These are phyloP conservation scores for Phortica okadai DNA, from an alignment of 2,888 invertebrate species.

Conservation along the genomic window DNA sequence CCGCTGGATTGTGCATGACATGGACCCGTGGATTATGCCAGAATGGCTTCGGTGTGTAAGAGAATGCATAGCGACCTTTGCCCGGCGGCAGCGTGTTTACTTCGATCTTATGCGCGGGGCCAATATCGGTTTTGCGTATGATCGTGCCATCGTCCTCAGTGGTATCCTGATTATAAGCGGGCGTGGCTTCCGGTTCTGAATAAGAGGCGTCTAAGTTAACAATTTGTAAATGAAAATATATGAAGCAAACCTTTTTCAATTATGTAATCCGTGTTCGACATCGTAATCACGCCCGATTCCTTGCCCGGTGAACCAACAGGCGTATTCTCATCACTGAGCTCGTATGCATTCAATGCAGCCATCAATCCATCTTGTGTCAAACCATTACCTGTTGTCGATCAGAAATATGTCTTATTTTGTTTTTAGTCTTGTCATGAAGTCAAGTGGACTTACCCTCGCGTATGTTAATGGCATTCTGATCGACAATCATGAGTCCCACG, in stretches of 20 bases:
- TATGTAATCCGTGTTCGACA: constrained; percentile 74
- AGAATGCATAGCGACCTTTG: constrained; percentile 94
- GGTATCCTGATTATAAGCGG: constrained; percentile 51
- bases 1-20: constrained; percentile 83
- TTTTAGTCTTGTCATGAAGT: not conserved
- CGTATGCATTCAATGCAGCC: constrained; percentile 70
- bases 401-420: not conserved
- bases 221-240: not conserved
- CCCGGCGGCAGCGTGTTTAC: constrained; percentile 85
- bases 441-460: constrained; percentile 79
- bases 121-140: constrained; percentile 76
- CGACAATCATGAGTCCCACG: constrained; percentile 92
- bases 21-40: constrained; percentile 89
- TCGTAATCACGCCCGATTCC: constrained; percentile 72
- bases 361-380: constrained; percentile 66
- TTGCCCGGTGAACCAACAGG: constrained; percentile 71
- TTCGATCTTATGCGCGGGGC: constrained; percentile 77
- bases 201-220: not conserved
- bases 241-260: constrained; percentile 62
- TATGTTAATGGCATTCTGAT: constrained; percentile 86
- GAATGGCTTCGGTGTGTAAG: constrained; percentile 88
- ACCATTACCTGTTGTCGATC: constrained; percentile 65
- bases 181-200: constrained; percentile 66
- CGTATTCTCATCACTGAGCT: constrained; percentile 66
- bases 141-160: constrained; percentile 66